Evolutionary conservation across 2,113 vertebrate genomes (phyloP).

Genomic region (Pollachius pollachius): DNA sequence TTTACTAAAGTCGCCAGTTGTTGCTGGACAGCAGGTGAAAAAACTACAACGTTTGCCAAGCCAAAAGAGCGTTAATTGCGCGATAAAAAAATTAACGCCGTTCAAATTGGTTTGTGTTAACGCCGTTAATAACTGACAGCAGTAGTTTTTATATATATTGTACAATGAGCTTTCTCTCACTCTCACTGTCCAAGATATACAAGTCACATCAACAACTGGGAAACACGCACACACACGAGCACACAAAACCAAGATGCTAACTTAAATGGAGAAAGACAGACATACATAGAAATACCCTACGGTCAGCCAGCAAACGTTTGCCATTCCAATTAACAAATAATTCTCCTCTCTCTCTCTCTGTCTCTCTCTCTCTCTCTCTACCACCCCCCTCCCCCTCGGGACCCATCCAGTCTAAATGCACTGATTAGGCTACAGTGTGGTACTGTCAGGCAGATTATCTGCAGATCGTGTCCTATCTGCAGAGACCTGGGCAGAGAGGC

Average conservation of each 20-base stretch:
- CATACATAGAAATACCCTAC: slow-evolving; percentile 38
- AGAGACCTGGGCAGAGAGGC: slow-evolving; percentile 82
- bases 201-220: slow-evolving; percentile 2
- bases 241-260: no score
- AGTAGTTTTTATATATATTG: not conserved
- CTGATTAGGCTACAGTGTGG: slow-evolving; percentile 92
- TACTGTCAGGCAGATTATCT: slow-evolving; percentile 95
- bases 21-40: no score
- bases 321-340: slow-evolving; percentile 41
- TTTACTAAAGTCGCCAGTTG: no score
- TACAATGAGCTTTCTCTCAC: not conserved
- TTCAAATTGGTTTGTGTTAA: no score
- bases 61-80: no score
- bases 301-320: slow-evolving; percentile 37
- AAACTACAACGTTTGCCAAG: no score
- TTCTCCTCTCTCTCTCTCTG: slow-evolving; percentile 36
- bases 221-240: slow-evolving; percentile 21
- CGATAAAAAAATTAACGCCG: no score
- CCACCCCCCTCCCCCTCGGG: slow-evolving; percentile 74
- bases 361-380: slow-evolving; percentile 6
- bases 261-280: not conserved
- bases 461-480: slow-evolving; percentile 93
- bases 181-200: no score
- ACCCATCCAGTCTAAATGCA: slow-evolving; percentile 90
- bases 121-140: no score